Percentiles rank a stretch among this genome's conserved stretches.
These are phyloP conservation scores for Tangara arthus DNA, from an alignment of 2,797 vertebrate species.

Conservation along the genomic window DNA sequence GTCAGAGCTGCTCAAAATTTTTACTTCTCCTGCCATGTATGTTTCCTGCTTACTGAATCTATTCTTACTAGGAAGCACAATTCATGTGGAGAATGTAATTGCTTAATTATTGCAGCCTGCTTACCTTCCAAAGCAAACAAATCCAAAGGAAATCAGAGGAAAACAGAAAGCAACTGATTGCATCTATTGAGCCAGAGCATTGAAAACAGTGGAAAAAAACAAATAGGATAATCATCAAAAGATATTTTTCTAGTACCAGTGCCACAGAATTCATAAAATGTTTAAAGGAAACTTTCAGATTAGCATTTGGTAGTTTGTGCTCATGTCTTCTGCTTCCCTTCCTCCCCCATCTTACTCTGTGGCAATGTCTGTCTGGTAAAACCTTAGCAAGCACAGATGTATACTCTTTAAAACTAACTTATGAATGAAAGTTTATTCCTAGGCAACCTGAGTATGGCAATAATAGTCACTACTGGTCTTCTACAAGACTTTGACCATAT, in stretches of 20 bases:
- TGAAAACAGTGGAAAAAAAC: neutral
- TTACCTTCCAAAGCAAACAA: slow-evolving; percentile 16
- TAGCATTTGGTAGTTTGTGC: neutral
- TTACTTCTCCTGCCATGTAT: neutral
- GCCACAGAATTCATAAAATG: neutral
- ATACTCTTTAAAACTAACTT: neutral
- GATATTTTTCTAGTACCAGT: neutral
- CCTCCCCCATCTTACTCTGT: neutral
- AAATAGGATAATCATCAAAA: neutral
- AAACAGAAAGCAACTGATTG: neutral
- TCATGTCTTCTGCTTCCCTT: neutral
- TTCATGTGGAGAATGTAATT: neutral
- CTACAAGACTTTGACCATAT: neutral
- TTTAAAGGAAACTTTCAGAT: neutral
- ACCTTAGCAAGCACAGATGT: neutral
- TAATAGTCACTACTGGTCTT: neutral
- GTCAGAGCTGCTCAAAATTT: neutral
- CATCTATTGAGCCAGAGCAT: neutral
- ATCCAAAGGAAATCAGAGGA: neutral
- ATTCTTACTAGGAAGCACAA: neutral
- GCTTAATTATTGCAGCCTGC: slow-evolving; percentile 4
- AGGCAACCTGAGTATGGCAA: neutral
- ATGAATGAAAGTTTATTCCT: neutral
- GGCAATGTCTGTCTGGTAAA: neutral
- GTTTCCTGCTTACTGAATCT: neutral